Percentiles rank a stretch among this genome's conserved stretches.
Conservation (phyloP, 2,797 vertebrate species). For the Clamator glandarius region DNA sequence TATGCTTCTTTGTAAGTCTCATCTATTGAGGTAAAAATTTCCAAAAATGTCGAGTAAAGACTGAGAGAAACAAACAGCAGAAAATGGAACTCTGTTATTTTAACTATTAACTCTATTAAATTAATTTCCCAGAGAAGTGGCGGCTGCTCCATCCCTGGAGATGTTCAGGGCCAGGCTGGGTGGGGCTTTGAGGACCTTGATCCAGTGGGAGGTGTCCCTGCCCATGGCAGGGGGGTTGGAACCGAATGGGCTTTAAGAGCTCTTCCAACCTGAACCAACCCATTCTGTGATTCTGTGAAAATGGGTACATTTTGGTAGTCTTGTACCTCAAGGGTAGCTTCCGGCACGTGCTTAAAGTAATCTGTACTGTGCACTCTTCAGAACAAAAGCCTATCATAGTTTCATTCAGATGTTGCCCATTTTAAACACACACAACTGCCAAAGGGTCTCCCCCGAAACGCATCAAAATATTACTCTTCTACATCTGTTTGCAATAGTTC, state of each 20-base stretch:
- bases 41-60: background rate
- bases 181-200: too few relatives aligned
- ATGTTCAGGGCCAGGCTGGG: too few relatives aligned
- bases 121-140: too few relatives aligned
- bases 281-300: background rate
- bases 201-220: too few relatives aligned
- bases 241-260: too few relatives aligned
- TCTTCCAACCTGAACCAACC: too few relatives aligned
- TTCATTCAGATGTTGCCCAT: background rate
- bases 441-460: background rate
- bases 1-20: background rate
- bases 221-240: too few relatives aligned
- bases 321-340: background rate
- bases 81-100: background rate
- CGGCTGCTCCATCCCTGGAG: too few relatives aligned
- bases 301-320: background rate
- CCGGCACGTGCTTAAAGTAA: background rate
- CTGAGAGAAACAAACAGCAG: background rate
- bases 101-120: background rate
- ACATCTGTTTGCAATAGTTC: background rate
- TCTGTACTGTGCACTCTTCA: fast-evolving
- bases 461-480: background rate
- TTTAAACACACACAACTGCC: background rate
- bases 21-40: background rate
- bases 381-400: background rate